Evolutionary conservation across 1,140 invertebrate genomes (phyloP).

Genomic region (Sarcophaga bullata): DNA sequence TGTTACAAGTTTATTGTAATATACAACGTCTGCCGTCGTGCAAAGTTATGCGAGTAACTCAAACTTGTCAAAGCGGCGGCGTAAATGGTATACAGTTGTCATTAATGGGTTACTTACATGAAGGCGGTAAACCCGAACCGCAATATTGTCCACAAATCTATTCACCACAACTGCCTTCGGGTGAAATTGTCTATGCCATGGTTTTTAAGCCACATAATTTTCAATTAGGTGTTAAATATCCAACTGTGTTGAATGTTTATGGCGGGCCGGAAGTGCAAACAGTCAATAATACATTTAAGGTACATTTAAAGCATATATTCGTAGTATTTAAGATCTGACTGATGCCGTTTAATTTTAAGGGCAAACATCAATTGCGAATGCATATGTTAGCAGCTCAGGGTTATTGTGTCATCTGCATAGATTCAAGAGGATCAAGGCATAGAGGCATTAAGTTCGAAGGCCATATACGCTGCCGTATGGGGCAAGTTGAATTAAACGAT

Average conservation of each 20-base stretch:
- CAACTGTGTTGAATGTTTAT: slow-evolving; percentile 96
- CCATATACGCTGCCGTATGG: slow-evolving; percentile 88
- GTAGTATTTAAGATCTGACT: slow-evolving; percentile 3
- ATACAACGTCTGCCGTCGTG: slow-evolving; percentile 84
- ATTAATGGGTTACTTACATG: slow-evolving; percentile 76
- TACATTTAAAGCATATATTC: neutral
- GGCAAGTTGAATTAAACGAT: slow-evolving; percentile 94
- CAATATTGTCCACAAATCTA: slow-evolving; percentile 80
- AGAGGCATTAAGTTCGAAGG: slow-evolving; percentile 92
- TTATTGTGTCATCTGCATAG: slow-evolving; percentile 95
- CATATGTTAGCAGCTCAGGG: slow-evolving; percentile 96
- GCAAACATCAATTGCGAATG: slow-evolving; percentile 89
- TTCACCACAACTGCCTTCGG: slow-evolving; percentile 76
- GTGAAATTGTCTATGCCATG: slow-evolving; percentile 87
- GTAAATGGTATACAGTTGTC: slow-evolving; percentile 74
- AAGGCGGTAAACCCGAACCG: slow-evolving; percentile 71
- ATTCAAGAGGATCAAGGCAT: slow-evolving; percentile 92
- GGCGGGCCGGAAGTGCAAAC: slow-evolving; percentile 98
- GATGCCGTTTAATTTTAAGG: slow-evolving; percentile 68
- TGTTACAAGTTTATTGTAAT: slow-evolving; percentile 90
- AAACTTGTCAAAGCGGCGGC: slow-evolving; percentile 64
- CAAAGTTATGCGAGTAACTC: slow-evolving; percentile 79
- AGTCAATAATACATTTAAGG: slow-evolving; percentile 96
- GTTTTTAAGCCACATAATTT: slow-evolving; percentile 89
- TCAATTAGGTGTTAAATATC: slow-evolving; percentile 82